Evolutionary conservation across 2,888 invertebrate species (phyloP).

Genomic region (Drosophila pseudotakahashii): DNA sequence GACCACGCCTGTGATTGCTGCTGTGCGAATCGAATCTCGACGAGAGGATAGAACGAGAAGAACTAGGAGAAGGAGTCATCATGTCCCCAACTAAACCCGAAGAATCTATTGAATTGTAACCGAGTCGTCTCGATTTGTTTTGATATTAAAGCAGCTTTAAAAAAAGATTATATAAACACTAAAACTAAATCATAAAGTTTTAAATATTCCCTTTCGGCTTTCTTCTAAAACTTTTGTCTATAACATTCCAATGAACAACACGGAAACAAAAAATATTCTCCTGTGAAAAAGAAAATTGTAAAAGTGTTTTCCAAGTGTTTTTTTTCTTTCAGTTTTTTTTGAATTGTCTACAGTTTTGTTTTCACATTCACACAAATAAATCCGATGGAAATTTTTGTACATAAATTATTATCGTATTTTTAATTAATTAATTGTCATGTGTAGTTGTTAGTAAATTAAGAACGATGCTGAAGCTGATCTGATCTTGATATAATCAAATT

Average conservation of each 20-base stretch:
- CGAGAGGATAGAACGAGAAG: slow-evolving; percentile 34
- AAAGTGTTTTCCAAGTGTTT: slow-evolving; percentile 40
- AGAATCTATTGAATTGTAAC: slow-evolving; percentile 34
- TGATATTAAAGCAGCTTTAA: slow-evolving; percentile 68
- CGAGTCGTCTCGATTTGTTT: slow-evolving; percentile 48
- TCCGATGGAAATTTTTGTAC: slow-evolving; percentile 73
- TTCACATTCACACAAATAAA: slow-evolving; percentile 68
- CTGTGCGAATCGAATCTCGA: slow-evolving; percentile 76
- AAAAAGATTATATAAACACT: slow-evolving; percentile 56
- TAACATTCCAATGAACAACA: slow-evolving; percentile 58
- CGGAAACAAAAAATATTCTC: slow-evolving; percentile 24
- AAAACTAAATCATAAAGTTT: slow-evolving; percentile 54
- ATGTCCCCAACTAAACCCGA: slow-evolving; percentile 49
- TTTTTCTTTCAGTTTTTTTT: slow-evolving; percentile 40
- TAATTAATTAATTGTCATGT: slow-evolving; percentile 70
- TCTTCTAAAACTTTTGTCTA: slow-evolving; percentile 41
- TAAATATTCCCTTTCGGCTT: slow-evolving; percentile 47
- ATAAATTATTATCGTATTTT: slow-evolving; percentile 79
- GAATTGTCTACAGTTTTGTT: slow-evolving; percentile 63
- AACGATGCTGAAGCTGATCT: slow-evolving; percentile 30
- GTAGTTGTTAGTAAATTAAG: slow-evolving; percentile 73
- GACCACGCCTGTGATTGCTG: slow-evolving; percentile 91
- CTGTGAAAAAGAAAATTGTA: slow-evolving; percentile 45
- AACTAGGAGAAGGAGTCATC: slow-evolving; percentile 37
- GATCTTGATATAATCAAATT: slow-evolving; percentile 43